These are phyloP conservation scores for Megamerina dolium DNA, from an alignment of 2,888 invertebrate genomes.

Conservation along the genomic window DNA sequence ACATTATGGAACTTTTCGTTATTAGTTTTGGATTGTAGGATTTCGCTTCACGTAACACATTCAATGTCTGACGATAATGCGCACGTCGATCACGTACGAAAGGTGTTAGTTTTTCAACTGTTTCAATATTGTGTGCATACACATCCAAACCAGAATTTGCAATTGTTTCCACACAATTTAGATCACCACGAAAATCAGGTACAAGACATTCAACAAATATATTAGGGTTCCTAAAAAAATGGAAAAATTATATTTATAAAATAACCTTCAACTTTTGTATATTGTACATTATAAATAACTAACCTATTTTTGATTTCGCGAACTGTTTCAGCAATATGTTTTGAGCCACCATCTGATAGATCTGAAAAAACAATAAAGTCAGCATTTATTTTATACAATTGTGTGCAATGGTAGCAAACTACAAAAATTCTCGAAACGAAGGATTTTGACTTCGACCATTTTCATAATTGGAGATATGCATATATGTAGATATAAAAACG, in stretches of 20 bases:
- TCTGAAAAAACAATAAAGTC: slow-evolving; percentile 56
- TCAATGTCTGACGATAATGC: slow-evolving; percentile 82
- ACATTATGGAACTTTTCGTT: slow-evolving; percentile 97
- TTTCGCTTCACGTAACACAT: slow-evolving; percentile 78
- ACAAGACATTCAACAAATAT: slow-evolving; percentile 94
- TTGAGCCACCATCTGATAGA: slow-evolving; percentile 87
- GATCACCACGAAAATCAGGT: slow-evolving; percentile 88
- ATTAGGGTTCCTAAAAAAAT: slow-evolving; percentile 58
- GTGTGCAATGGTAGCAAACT: no score
- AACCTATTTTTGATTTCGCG: slow-evolving; percentile 71
- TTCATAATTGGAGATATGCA: no score
- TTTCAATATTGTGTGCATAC: slow-evolving; percentile 98
- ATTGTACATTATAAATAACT: no score
- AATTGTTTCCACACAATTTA: slow-evolving; percentile 66
- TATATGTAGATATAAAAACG: neutral
- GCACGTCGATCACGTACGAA: slow-evolving; percentile 92
- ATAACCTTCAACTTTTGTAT: neutral
- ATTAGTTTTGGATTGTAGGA: slow-evolving; percentile 71
- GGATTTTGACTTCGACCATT: neutral
- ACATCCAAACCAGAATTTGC: slow-evolving; percentile 86
- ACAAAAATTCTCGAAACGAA: neutral
- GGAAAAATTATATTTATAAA: no score
- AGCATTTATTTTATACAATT: no score
- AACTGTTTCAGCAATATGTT: slow-evolving; percentile 90
- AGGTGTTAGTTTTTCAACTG: slow-evolving; percentile 84